Percentiles rank a stretch among this genome's conserved stretches.
These are phyloP conservation scores for Peromyscus polionotus DNA, from an alignment of 2,113 vertebrate genomes.

Conservation along the genomic window DNA sequence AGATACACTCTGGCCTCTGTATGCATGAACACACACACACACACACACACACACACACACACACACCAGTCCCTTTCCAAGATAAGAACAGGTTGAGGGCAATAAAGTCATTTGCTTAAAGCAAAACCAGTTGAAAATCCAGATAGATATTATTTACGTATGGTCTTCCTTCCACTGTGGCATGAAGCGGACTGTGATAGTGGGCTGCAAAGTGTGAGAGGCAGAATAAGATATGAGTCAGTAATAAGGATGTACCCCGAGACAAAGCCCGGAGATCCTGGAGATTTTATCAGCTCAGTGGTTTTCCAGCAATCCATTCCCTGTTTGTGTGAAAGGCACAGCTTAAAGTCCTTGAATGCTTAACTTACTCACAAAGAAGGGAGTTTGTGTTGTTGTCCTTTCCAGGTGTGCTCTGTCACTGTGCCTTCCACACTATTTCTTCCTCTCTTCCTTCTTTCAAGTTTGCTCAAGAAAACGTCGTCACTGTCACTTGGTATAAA, in stretches of 20 bases:
- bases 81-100: slow-evolving; percentile 2
- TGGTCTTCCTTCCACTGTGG: not conserved
- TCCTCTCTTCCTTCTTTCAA: not conserved
- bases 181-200: not conserved
- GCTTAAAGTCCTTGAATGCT: not conserved
- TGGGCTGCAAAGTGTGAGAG: not conserved
- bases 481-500: not conserved
- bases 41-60: not conserved
- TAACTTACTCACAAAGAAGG: not conserved
- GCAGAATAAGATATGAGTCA: not conserved
- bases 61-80: not conserved
- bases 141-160: not conserved
- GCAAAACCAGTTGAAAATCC: not conserved
- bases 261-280: not conserved
- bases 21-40: not conserved
- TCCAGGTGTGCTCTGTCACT: not conserved
- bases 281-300: not conserved
- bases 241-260: not conserved
- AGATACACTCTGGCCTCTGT: not conserved
- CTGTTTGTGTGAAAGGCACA: not conserved
- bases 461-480: not conserved
- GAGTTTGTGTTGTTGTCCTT: not conserved
- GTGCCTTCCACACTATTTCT: not conserved
- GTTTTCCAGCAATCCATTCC: not conserved
- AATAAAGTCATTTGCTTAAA: not conserved